phyloP scores from a whole-genome alignment of 92 coral and sea anemone species.

The Palythoa grandiflora region DNA sequence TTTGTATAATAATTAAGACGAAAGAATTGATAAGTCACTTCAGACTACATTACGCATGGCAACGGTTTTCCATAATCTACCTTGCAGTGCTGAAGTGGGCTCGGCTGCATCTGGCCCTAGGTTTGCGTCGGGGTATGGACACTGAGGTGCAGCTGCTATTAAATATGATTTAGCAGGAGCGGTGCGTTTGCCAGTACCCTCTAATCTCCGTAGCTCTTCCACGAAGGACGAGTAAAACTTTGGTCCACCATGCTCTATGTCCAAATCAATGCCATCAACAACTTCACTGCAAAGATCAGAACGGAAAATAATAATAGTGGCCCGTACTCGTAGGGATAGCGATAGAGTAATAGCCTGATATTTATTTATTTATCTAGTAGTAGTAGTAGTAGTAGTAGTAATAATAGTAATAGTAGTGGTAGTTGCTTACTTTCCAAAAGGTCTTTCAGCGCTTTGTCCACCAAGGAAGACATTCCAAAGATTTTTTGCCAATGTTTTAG shows the following conservation, averaged over 20 bases:
- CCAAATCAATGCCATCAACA: conserved; percentile 84
- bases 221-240: conserved; percentile 82
- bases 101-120: conserved; percentile 74
- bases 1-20: too few relatives aligned
- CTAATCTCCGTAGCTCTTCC: conserved; percentile 69
- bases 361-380: too few relatives aligned
- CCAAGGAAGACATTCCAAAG: conserved; percentile 88
- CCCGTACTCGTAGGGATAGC: not conserved
- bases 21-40: too few relatives aligned
- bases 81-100: conserved; percentile 76
- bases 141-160: conserved; percentile 84
- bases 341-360: not conserved
- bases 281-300: conserved; percentile 60
- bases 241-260: conserved; percentile 83
- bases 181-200: conserved; percentile 62
- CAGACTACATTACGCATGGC: too few relatives aligned
- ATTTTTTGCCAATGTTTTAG: conserved; percentile 66
- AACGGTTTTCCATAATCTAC: conserved; percentile 24
- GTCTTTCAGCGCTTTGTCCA: conserved; percentile 64
- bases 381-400: too few relatives aligned
- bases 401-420: too few relatives aligned
- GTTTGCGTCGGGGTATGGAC: conserved; percentile 83
- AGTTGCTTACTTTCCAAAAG: conserved; percentile 52
- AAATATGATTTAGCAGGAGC: conserved; percentile 60
- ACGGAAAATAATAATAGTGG: too few relatives aligned